phyloP scores from a whole-genome alignment of 2,888 invertebrate genomes.

The Aphidius colemani region DNA sequence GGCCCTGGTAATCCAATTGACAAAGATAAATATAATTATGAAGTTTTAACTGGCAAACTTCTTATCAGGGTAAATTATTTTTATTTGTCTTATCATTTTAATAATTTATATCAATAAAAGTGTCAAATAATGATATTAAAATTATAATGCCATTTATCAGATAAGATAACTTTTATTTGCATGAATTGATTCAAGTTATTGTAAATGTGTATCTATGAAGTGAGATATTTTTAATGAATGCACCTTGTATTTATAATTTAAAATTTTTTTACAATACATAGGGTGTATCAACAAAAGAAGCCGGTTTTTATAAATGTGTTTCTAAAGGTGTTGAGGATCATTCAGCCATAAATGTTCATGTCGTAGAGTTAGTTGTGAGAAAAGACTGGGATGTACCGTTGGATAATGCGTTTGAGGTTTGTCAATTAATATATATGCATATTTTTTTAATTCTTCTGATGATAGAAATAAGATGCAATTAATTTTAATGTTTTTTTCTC shows the following conservation, averaged over 20 bases:
- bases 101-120: not conserved
- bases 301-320: conserved; percentile 70
- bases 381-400: conserved; percentile 59
- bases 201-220: not conserved
- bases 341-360: conserved; percentile 63
- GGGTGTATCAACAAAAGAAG: conserved; percentile 67
- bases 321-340: conserved; percentile 65
- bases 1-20: conserved; percentile 69
- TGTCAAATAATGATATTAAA: too few species aligned
- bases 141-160: too few species aligned
- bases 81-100: not conserved
- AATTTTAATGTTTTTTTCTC: conserved; percentile 1
- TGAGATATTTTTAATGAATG: not conserved
- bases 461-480: conserved; percentile 1
- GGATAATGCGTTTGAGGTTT: conserved; percentile 57
- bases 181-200: not conserved
- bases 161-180: too few species aligned
- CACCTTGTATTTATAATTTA: not conserved
- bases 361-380: conserved; percentile 67
- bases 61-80: conserved; percentile 66
- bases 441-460: not conserved
- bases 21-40: conserved; percentile 70
- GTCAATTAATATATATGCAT: conserved; percentile 1
- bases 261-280: conserved; percentile 26
- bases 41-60: conserved; percentile 71